Percentiles rank a stretch among this genome's conserved stretches.
Conservation (phyloP, 2,113 vertebrate genomes). For the Microtus richardsoni region DNA sequence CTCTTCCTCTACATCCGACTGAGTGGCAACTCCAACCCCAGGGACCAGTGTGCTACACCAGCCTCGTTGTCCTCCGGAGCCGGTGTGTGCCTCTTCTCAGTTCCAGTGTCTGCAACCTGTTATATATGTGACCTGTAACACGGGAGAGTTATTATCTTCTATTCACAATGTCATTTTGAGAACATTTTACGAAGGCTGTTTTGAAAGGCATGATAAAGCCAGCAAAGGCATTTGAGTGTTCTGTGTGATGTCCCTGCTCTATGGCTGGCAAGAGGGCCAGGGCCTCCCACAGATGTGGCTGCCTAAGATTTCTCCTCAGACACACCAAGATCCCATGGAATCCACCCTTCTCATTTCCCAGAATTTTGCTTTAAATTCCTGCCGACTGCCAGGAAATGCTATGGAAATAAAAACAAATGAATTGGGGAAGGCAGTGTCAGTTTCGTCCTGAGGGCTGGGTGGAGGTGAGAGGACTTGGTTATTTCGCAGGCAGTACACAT, state of each 20-base stretch:
- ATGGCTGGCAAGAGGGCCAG: background rate
- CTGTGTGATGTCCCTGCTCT: background rate
- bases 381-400: slow-evolving; percentile 44
- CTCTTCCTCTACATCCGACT: background rate
- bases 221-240: no score
- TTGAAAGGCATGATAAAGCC: background rate
- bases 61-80: background rate
- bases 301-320: background rate
- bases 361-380: slow-evolving; percentile 58
- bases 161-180: background rate
- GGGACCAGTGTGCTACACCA: background rate
- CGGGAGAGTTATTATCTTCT: background rate
- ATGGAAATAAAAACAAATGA: slow-evolving; percentile 62
- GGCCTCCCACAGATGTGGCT: background rate
- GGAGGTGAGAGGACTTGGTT: background rate
- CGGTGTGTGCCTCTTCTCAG: no score
- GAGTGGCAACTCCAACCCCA: background rate
- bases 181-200: background rate
- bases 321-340: background rate
- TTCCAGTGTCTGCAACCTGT: background rate
- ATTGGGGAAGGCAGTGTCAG: background rate
- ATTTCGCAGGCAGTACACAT: slow-evolving; percentile 4
- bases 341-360: slow-evolving; percentile 41
- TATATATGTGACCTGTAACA: background rate
- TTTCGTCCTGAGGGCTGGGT: background rate